Evolutionary conservation across 2,888 invertebrate species (phyloP).

Genomic region (Euplexia lucipara): DNA sequence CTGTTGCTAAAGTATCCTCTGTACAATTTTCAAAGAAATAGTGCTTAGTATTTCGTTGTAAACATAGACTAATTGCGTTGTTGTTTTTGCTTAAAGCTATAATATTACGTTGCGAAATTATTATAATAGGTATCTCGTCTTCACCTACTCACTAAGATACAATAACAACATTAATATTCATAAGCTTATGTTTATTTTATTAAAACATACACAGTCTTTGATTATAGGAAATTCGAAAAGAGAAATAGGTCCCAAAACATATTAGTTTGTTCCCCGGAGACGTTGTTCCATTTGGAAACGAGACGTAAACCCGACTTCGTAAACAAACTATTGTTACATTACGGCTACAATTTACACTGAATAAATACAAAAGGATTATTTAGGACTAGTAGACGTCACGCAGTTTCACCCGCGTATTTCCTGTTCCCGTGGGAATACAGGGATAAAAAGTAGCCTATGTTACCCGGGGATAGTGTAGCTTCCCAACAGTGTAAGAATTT

Average conservation of each 20-base stretch:
- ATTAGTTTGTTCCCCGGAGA: slow-evolving; percentile 61
- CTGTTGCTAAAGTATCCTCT: background rate
- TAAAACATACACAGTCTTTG: slow-evolving; percentile 45
- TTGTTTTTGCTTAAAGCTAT: background rate
- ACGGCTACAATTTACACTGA: slow-evolving; percentile 39
- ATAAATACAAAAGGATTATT: slow-evolving; percentile 42
- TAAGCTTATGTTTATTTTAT: slow-evolving; percentile 37
- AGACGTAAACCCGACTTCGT: slow-evolving; percentile 29
- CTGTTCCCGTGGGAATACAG: too few species aligned
- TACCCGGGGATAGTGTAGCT: too few species aligned
- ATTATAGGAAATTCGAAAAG: slow-evolving; percentile 50
- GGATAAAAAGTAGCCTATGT: too few species aligned
- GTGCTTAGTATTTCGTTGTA: slow-evolving; percentile 13
- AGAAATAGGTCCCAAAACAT: slow-evolving; percentile 67
- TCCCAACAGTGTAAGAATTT: too few species aligned
- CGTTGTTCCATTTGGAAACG: slow-evolving; percentile 52
- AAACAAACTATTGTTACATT: slow-evolving; percentile 53
- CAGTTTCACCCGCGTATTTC: too few species aligned
- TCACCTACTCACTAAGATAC: background rate
- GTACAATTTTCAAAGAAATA: slow-evolving; percentile 9
- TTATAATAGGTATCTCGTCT: slow-evolving; percentile 3
- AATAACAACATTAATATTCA: slow-evolving; percentile 34
- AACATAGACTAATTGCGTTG: background rate
- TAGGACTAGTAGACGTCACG: too few species aligned
- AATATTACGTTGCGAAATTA: background rate